Evolutionary conservation across 1,140 invertebrate species (phyloP).

Genomic region (Hormaphis cornu): DNA sequence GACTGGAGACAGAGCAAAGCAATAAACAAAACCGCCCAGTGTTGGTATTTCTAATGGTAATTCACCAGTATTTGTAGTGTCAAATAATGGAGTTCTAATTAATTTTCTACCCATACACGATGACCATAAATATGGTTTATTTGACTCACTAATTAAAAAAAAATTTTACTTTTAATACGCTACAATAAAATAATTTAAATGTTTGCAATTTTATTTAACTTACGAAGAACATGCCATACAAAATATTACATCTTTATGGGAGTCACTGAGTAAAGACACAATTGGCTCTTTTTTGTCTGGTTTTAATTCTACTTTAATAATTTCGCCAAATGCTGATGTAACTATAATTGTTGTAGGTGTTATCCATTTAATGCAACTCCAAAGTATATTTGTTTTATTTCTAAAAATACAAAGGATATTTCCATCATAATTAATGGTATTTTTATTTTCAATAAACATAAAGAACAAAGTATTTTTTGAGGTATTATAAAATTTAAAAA

Average conservation of each 20-base stretch:
- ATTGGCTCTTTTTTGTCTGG: background rate
- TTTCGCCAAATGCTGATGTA: slow-evolving; percentile 20
- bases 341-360: slow-evolving; percentile 9
- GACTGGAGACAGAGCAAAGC: slow-evolving; percentile 54
- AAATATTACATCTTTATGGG: slow-evolving; percentile 11
- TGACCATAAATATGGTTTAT: slow-evolving; percentile 48
- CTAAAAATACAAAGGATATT: slow-evolving; percentile 5
- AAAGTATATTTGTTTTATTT: slow-evolving; percentile 25
- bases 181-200: background rate
- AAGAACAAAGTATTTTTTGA: too few relatives aligned
- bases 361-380: slow-evolving; percentile 28
- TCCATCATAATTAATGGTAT: background rate
- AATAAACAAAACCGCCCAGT: slow-evolving; percentile 57
- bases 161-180: background rate
- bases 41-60: slow-evolving; percentile 40
- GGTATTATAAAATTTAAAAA: too few relatives aligned
- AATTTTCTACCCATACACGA: slow-evolving; percentile 51
- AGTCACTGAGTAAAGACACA: slow-evolving; percentile 8
- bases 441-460: too few relatives aligned
- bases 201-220: background rate
- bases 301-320: slow-evolving; percentile 7
- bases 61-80: slow-evolving; percentile 44
- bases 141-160: slow-evolving; percentile 21
- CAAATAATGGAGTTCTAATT: slow-evolving; percentile 47
- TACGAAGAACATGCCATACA: slow-evolving; percentile 15